Evolutionary conservation across 1,140 invertebrate species (phyloP), one percentile per base, ranked within the genome.

Genomic region (Drosophila suzukii): DNA sequence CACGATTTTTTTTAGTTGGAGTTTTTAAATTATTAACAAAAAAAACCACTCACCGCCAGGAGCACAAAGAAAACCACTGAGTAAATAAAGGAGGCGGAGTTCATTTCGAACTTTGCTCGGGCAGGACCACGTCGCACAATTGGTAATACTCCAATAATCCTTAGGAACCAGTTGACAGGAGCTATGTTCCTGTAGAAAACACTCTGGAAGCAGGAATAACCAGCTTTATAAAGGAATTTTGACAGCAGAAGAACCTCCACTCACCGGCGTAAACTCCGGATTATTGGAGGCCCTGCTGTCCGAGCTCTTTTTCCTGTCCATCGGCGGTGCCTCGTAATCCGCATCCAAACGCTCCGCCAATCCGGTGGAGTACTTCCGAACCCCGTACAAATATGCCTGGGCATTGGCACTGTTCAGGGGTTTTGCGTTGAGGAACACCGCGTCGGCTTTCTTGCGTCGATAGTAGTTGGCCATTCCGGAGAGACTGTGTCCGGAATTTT

Each of bases 101-200:
- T 92, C 1, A 94, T 57, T 5, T 86, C 82, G 71, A 94, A 94
- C 58, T 92, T 82, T 38, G 93, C 93, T 6, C 93, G 74, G 3
- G 93, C 93, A 0, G 92, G 75, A 24, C 92, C 91, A 4, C 90
- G 77, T 43, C 93, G 91, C 6, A 92, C 93, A 24, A 95, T 92
- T 6, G 95, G 95, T 47, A 95, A 90, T 3, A 94, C 93, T 8
- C 95, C 95, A 91, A 95, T 93, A 13, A 93, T 65, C 43, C 94
- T 92, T 15, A 95, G 61, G 36, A 95, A 84, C 54, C 92, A 92
- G 60, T 94, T 93, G 3, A 95, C 93, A 2, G 95, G 94, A 39
- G 93, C 93, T 41, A 95, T 93, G 47, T 93, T 93, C 55, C 94
- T 93, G 75, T 94, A 95, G 39, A 95, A 91, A 38, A 95, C 93